Evolutionary conservation across 2,888 invertebrate genomes (phyloP).

Genomic region (Lasioglossum marginatum): DNA sequence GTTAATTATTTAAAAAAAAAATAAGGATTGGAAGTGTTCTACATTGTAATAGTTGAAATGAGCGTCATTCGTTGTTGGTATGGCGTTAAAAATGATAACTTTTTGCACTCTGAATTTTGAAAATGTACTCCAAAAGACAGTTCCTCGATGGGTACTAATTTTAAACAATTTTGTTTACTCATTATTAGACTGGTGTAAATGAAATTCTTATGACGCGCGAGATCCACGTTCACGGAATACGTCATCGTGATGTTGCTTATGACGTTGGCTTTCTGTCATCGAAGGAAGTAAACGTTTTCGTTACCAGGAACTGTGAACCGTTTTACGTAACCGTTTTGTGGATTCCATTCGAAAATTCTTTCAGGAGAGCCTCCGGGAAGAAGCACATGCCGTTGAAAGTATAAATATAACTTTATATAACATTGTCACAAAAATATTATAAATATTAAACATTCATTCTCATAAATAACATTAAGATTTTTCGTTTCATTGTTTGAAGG

Average conservation of each 20-base stretch:
- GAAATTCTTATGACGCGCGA: neutral
- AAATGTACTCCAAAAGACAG: neutral
- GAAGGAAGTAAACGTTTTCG: constrained; percentile 4
- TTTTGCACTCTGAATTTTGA: neutral
- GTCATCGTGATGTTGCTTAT: constrained; percentile 4
- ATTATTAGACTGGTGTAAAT: neutral
- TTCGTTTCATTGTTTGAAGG: constrained; percentile 42
- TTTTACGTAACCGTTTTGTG: neutral
- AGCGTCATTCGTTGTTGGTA: no score
- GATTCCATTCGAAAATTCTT: neutral
- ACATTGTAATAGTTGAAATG: no score
- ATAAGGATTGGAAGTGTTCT: no score
- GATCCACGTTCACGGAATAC: constrained; percentile 10
- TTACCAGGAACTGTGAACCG: neutral
- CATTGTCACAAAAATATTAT: constrained; percentile 79
- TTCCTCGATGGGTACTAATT: neutral
- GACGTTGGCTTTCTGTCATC: neutral
- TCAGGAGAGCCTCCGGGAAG: constrained; percentile 4
- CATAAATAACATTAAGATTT: constrained; percentile 70
- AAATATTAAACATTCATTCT: constrained; percentile 74
- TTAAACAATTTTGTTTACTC: neutral
- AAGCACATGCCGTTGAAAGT: constrained; percentile 69
- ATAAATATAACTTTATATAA: constrained; percentile 81
- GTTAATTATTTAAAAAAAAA: no score
- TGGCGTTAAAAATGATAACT: neutral